Percentiles rank a stretch among this genome's conserved stretches.
These are phyloP conservation scores for Trichomalopsis sarcophagae DNA, from an alignment of 1,140 invertebrate species.

Conservation along the genomic window DNA sequence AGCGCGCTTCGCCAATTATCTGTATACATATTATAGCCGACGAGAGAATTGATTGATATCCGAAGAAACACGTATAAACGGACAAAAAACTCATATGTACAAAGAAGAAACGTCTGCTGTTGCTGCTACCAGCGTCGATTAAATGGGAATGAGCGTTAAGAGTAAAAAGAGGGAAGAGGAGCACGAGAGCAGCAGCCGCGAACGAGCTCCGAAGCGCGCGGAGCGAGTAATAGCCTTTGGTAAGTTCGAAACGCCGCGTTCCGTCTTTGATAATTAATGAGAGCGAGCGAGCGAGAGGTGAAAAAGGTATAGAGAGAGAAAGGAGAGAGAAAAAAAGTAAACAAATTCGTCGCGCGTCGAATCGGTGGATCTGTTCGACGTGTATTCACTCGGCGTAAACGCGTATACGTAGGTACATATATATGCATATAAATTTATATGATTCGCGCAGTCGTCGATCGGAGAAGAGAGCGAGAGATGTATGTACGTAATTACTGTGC, in stretches of 20 bases:
- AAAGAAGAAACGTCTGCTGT: slow-evolving; percentile 5
- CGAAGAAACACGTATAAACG: neutral
- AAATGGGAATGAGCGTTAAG: neutral
- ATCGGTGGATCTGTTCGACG: slow-evolving; percentile 1
- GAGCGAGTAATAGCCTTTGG: slow-evolving; percentile 39
- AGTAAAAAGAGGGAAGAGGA: neutral
- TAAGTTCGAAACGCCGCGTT: slow-evolving; percentile 37
- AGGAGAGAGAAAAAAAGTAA: neutral
- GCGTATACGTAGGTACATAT: neutral
- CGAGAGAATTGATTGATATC: neutral
- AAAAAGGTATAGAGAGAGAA: neutral
- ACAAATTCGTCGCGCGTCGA: slow-evolving; percentile 2
- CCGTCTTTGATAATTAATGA: slow-evolving; percentile 33
- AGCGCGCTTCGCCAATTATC: slow-evolving; percentile 24
- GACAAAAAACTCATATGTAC: slow-evolving; percentile 1
- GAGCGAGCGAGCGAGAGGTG: slow-evolving; percentile 1
- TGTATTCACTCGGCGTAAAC: slow-evolving; percentile 5
- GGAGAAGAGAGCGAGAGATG: slow-evolving; percentile 25
- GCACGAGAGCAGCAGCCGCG: neutral
- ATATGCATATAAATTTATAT: neutral
- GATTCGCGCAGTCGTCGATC: slow-evolving; percentile 13
- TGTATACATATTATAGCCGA: slow-evolving; percentile 2
- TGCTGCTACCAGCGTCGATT: neutral
- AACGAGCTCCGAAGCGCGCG: neutral
- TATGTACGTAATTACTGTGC: slow-evolving; percentile 28